These are phyloP conservation scores for Drosophila ananassae DNA, from an alignment of 1,140 invertebrate genomes.

Conservation along the genomic window DNA sequence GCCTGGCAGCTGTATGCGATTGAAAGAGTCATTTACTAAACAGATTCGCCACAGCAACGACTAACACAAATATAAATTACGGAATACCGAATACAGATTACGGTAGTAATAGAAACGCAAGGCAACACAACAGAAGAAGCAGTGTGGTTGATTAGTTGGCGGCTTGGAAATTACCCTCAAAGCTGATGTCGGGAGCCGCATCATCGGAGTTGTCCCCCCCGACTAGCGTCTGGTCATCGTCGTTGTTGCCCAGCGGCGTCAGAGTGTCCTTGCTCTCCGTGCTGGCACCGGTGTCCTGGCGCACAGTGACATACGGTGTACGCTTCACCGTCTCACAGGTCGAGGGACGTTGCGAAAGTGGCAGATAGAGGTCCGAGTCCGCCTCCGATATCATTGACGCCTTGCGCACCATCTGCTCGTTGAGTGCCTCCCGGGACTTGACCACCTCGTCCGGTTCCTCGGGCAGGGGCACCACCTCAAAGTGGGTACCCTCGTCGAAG, in stretches of 20 bases:
- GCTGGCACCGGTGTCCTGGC: conserved; percentile 82
- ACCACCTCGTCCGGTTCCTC: conserved; percentile 84
- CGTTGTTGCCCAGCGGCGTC: conserved; percentile 75
- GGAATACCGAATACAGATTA: conserved; percentile 5
- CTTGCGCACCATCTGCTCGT: conserved; percentile 74
- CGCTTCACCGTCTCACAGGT: conserved; percentile 79
- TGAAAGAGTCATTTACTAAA: conserved; percentile 21
- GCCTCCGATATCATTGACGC: conserved; percentile 83
- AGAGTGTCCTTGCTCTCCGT: conserved; percentile 83
- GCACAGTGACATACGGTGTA: conserved; percentile 79
- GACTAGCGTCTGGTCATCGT: conserved; percentile 78
- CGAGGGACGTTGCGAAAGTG: conserved; percentile 73
- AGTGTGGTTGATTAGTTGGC: conserved; percentile 16
- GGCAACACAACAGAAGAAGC: conserved; percentile 10
- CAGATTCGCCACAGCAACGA: background rate
- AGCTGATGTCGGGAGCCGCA: conserved; percentile 74
- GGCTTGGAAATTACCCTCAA: conserved; percentile 72
- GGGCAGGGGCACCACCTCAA: conserved; percentile 85
- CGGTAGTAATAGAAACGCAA: conserved; percentile 7
- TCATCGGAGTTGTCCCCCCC: conserved; percentile 78
- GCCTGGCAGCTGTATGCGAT: conserved; percentile 72
- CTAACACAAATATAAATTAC: conserved; percentile 9
- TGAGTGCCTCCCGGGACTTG: conserved; percentile 75
- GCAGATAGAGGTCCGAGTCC: conserved; percentile 78
- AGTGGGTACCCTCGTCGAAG: conserved; percentile 86